Base-by-base conservation (phyloP, 2,888 invertebrate genomes). In the Uropetala carovei region DNA sequence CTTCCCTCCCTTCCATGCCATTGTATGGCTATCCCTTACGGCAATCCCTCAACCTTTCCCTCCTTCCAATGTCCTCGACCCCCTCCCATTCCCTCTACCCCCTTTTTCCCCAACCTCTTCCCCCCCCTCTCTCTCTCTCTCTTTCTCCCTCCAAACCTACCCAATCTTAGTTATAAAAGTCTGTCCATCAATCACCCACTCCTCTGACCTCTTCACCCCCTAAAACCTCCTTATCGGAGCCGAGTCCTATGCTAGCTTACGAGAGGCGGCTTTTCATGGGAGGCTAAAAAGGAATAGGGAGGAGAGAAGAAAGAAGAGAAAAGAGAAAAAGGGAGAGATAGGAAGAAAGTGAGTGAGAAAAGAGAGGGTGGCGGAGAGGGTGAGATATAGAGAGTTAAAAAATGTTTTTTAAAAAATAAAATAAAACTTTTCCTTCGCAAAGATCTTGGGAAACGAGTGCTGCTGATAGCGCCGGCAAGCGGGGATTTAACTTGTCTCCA, bases 171-270 rank as follows among this genome's bases (percentile, higher is more conserved):
- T 84, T 84, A 84, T 56, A 84, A 57, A 57, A 57, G 60, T 58
- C 22, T 59, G 58, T 43, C 89, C 60, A 89, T 89, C 89, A 89
- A 89, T 89, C 89, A 89, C 64, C 60, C 86, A 30, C 60, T 60
- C 59, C 60, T 30, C 60, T 30, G 60, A 86, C 86, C 86, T 86
- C 86, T 86, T 27, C 86, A 27, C 60, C 60, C 60, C 60, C 64
- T 68, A 89, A 43, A 43, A 22, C 64, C 89, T 43, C 59, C 89
- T 89, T 89, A 89, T 89, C 64, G 43, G 85, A 85, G 56, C 11
- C 85, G 60, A 86, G 30, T 60, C 60, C 30, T 59, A 83, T 11
- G 85, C 85, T 58, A 59, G 85, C 14, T 86, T 27, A 22, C 85
- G 58, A 22, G 18, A 59, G 86, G 59, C 60, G 86, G 86, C 86